Base-by-base conservation (phyloP, 1,140 invertebrate genomes). In the Cyclargus thomasi region DNA sequence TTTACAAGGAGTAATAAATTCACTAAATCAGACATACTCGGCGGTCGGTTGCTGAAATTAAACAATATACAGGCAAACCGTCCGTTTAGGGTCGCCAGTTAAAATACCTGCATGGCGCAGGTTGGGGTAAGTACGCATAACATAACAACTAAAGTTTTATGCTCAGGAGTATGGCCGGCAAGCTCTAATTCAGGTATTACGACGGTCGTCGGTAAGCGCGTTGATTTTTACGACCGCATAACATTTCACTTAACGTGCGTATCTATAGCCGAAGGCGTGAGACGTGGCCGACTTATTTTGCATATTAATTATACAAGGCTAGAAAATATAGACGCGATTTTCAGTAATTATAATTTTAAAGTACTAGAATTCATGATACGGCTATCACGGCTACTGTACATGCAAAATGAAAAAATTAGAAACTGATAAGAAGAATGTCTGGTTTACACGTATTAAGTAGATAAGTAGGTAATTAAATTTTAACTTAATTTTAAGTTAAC, bases 191-290 rank as follows among this genome's bases (percentile, higher is more conserved):
- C 29, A 29, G 29, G 53, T 18, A n/a, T 17, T 55, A 55, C 53
- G n/a, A 55, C 22, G 11, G 21, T 14, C 22, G 64, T 17, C 22
- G 64, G 64, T 53, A 57, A 17, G 53, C 75, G 74, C 74, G 72
- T 73, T 70, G 69, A 82, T 80, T 81, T 84, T 81, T 81, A 82
- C 73, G 77, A 74, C 75, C 68, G 68, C 71, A 77, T 84, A 82
- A 81, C 82, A 82, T 81, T 81, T 82, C 78, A 78, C 78, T 81
- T 79, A 74, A 70, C 74, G 68, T 76, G 70, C 65, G 29, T 62
- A 72, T 74, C 29, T 29, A 29, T 8, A 29, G 29, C 8, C 29
- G 29, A 2, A 29, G 29, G 29, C 8, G 5, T 29, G 29, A 29
- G 29, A 29, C 29, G 5, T 0, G 29, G 29, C 5, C 5, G 29